phyloP scores from a whole-genome alignment of 2,797 vertebrate genomes.

The Uromys caudimaculatus region DNA sequence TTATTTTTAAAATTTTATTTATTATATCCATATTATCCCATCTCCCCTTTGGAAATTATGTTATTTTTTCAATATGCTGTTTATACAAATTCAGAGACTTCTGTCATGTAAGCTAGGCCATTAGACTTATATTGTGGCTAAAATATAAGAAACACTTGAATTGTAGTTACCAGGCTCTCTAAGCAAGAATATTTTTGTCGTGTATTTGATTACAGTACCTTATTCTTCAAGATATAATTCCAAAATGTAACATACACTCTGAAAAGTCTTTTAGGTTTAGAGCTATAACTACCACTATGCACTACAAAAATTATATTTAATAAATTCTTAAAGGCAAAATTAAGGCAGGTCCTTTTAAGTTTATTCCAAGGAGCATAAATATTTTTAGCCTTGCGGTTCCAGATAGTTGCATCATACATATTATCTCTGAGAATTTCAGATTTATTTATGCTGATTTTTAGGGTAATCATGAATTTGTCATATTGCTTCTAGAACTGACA shows the following conservation, averaged over 20 bases:
- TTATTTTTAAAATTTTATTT: conserved; percentile 11
- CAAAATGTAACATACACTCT: background rate
- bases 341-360: conserved; percentile 3
- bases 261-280: background rate
- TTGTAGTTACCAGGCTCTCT: background rate
- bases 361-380: background rate
- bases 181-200: conserved; percentile 7
- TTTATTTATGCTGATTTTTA: conserved; percentile 26
- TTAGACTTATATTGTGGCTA: conserved; percentile 47
- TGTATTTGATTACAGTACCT: conserved; percentile 3
- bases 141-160: background rate
- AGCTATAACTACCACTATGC: background rate
- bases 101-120: background rate
- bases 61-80: background rate
- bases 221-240: conserved; percentile 39
- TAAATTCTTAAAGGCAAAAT: background rate
- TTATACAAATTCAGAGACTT: background rate
- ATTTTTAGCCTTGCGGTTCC: conserved; percentile 7
- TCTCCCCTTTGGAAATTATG: background rate
- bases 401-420: background rate
- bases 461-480: background rate
- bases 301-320: conserved; percentile 1
- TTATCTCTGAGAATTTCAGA: background rate
- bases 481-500: background rate
- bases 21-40: background rate